phyloP scores from a whole-genome alignment of 2,888 invertebrate species.

The Tortrix viridana region DNA sequence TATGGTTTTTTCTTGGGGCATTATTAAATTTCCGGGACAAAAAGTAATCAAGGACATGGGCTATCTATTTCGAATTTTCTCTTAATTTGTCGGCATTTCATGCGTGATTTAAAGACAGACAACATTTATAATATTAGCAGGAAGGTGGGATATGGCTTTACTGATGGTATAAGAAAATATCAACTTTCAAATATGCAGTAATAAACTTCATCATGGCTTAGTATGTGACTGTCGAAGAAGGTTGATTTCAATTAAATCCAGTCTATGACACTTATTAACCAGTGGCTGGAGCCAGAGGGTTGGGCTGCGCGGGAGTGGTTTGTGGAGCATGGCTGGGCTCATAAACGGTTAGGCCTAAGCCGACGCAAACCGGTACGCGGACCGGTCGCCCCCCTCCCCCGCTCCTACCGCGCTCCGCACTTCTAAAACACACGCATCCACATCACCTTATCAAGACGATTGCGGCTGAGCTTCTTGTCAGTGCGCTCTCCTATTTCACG shows the following conservation, averaged over 20 bases:
- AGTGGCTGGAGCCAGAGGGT: slow-evolving; percentile 50
- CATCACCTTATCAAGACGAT: slow-evolving; percentile 75
- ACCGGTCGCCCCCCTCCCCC: slow-evolving; percentile 69
- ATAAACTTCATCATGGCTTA: too few species aligned
- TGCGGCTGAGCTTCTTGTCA: slow-evolving; percentile 72
- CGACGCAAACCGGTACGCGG: slow-evolving; percentile 78
- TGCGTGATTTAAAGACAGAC: too few species aligned
- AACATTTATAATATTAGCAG: too few species aligned
- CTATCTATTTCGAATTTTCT: too few species aligned
- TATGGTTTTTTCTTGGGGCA: too few species aligned
- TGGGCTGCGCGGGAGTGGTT: slow-evolving; percentile 58
- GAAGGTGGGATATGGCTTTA: too few species aligned
- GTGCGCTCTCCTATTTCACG: slow-evolving; percentile 75
- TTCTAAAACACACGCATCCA: slow-evolving; percentile 78
- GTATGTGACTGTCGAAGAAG: not conserved
- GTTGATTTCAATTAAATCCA: slow-evolving; percentile 5
- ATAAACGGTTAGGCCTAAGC: slow-evolving; percentile 80
- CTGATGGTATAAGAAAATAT: too few species aligned
- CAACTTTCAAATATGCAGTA: too few species aligned
- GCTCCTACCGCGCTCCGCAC: slow-evolving; percentile 60
- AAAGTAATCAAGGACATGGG: too few species aligned
- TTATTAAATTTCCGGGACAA: too few species aligned
- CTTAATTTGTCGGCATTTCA: too few species aligned
- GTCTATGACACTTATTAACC: slow-evolving; percentile 11
- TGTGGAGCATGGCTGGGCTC: slow-evolving; percentile 79